Base-by-base conservation (phyloP, 2,113 vertebrate genomes). In the Mormyrus lacerda region DNA sequence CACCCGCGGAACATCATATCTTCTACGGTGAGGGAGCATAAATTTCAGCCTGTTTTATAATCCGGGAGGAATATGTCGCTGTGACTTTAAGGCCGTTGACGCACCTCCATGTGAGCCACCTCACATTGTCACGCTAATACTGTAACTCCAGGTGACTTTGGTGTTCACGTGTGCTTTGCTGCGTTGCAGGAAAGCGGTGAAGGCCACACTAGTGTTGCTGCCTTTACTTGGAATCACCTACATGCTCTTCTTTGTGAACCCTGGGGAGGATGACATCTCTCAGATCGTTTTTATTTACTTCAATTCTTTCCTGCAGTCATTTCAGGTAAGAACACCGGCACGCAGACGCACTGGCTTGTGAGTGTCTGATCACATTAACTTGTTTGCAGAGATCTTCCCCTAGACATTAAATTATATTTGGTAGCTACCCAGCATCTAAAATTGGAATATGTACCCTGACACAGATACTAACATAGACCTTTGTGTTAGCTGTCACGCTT, bases 271-370 rank as follows among this genome's bases (percentile, higher is more conserved):
- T 24, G 97, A 99, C 92, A 97, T 99, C 92, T 98, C 98, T 0
- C 98, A 99, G 94, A 97, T 99, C 0, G 97, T 99, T 91, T 99
- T 99, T 94, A 97, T 99, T 96, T 99, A 99, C 90, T 99, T 99
- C 94, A 99, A 99, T 94, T 99, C 98, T 86, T 98, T 99, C 92
- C 93, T 99, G 61, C 98, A 99, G 94, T 99, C 98, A 1, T 99
- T 99, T 94, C 98, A 99, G 98, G 98, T 99, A 93, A 93, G 95
- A 65, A 6, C 39, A 17, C n/a, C 19, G 13, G 7, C 10, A 3
- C n/a, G 19, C 13, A 65, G 61, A 65, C n/a, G n/a, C 24, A 3
- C n/a, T 10, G n/a, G n/a, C n/a, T 69, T 69, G 8, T 31, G 61
- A 47, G 13, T 42, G 15, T 17, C 35, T 79, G 47, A 73, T 48